Conservation (phyloP, 2,888 invertebrate species). For the Microctonus hyperodae region DNA sequence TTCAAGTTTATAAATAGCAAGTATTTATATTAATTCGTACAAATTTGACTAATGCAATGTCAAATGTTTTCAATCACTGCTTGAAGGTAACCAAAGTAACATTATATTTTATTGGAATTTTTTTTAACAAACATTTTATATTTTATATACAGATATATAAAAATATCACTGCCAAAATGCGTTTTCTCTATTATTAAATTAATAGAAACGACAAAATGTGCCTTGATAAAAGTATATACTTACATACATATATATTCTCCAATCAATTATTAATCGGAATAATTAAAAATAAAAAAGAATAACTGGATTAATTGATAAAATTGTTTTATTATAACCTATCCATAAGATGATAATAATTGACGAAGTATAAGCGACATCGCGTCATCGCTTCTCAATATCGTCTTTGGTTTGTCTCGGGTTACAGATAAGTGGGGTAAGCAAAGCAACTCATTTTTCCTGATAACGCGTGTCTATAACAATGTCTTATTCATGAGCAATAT, state of each 20-base stretch:
- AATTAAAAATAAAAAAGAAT: constrained; percentile 14
- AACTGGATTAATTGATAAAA: constrained; percentile 10
- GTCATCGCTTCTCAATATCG: not conserved
- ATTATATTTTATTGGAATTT: constrained; percentile 10
- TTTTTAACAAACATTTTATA: constrained; percentile 19
- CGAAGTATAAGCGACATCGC: not conserved
- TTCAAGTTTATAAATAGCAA: not conserved
- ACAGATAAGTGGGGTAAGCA: constrained; percentile 34
- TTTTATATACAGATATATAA: not conserved
- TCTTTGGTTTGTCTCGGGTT: constrained; percentile 8
- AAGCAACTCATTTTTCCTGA: constrained; percentile 40
- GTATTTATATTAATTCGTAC: not conserved
- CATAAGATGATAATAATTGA: not conserved
- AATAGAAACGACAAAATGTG: not conserved
- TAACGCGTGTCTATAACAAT: constrained; percentile 23
- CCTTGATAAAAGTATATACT: not conserved
- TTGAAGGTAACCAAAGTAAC: constrained; percentile 28
- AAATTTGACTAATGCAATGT: not conserved
- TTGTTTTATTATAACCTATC: not conserved
- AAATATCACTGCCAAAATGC: not conserved
- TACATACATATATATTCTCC: not conserved
- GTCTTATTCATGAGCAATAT: not conserved
- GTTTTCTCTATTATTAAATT: not conserved
- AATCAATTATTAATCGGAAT: no score
- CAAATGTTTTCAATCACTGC: not conserved